Conservation (phyloP, 2,888 invertebrate species). For the Sarcophaga rosellei region DNA sequence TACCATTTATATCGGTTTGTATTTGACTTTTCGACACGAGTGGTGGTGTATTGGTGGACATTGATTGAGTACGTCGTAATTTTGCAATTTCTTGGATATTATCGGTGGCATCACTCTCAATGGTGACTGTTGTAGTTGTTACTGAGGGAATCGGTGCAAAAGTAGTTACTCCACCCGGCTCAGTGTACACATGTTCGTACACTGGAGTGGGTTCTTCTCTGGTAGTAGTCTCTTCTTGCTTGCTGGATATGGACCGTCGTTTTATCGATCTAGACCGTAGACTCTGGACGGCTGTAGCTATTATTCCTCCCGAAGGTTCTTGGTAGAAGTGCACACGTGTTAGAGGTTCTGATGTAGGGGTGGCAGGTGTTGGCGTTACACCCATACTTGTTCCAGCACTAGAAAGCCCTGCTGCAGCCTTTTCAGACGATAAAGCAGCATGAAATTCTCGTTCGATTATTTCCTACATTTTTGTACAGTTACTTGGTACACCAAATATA, state of each 20-base stretch:
- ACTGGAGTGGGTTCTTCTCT: constrained; percentile 17
- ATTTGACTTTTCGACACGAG: constrained; percentile 72
- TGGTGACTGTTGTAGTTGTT: constrained; percentile 58
- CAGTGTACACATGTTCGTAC: constrained; percentile 75
- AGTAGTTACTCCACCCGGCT: constrained; percentile 70
- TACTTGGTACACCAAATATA: constrained; percentile 71
- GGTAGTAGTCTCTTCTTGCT: constrained; percentile 36
- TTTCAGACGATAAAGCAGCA: constrained; percentile 81
- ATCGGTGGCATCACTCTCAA: constrained; percentile 57
- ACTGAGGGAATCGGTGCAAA: constrained; percentile 57
- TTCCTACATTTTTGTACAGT: constrained; percentile 77
- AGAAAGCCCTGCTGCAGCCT: constrained; percentile 75
- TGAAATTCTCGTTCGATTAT: constrained; percentile 81
- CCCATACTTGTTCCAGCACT: constrained; percentile 70
- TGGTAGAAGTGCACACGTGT: constrained; percentile 72
- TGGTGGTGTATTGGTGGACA: constrained; percentile 78
- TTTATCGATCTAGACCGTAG: constrained; percentile 77
- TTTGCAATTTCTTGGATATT: constrained; percentile 48
- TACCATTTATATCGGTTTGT: constrained; percentile 1
- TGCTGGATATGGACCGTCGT: constrained; percentile 69
- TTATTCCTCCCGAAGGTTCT: constrained; percentile 77
- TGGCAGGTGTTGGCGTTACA: constrained; percentile 68
- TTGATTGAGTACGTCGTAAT: constrained; percentile 74
- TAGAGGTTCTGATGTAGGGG: constrained; percentile 65
- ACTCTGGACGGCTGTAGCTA: constrained; percentile 77